phyloP scores from a whole-genome alignment of 2,888 invertebrate genomes.

The Ophraella communa region DNA sequence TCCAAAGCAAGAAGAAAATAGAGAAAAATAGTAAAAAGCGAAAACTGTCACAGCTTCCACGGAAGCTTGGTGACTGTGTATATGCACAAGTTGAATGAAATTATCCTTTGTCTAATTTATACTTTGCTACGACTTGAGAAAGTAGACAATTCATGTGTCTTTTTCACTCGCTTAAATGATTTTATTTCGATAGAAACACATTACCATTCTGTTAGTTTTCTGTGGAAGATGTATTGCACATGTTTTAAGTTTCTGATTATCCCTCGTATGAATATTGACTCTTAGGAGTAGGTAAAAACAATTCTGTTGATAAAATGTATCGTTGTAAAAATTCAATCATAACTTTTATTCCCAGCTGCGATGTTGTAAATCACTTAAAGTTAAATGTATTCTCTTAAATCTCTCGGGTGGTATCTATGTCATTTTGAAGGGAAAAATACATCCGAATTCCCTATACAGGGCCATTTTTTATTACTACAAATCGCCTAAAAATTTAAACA shows the following conservation, averaged over 20 bases:
- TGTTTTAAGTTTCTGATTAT: too few species aligned
- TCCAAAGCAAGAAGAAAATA: too few species aligned
- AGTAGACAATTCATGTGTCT: conserved; percentile 1
- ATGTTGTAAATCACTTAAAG: conserved; percentile 32
- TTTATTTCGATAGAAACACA: not conserved
- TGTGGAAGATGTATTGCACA: too few species aligned
- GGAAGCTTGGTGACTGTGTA: not conserved
- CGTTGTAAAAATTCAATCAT: conserved; percentile 32
- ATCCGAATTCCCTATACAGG: not conserved
- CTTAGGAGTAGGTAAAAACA: conserved; percentile 6
- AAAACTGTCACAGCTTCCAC: too few species aligned
- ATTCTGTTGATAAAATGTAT: conserved; percentile 13
- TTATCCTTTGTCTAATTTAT: conserved; percentile 11
- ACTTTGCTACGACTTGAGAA: not conserved
- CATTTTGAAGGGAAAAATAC: conserved; percentile 24
- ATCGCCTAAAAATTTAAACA: too few species aligned
- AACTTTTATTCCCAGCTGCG: conserved; percentile 34
- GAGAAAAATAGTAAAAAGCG: too few species aligned
- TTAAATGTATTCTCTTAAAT: conserved; percentile 34
- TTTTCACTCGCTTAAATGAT: not conserved
- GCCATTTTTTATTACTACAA: not conserved
- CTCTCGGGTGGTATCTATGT: conserved; percentile 31
- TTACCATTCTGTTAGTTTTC: conserved; percentile 4
- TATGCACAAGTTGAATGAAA: not conserved
- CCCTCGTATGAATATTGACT: too few species aligned